Evolutionary conservation across 1,140 invertebrate genomes (phyloP).

Genomic region (Ptiloglossa arizonensis): DNA sequence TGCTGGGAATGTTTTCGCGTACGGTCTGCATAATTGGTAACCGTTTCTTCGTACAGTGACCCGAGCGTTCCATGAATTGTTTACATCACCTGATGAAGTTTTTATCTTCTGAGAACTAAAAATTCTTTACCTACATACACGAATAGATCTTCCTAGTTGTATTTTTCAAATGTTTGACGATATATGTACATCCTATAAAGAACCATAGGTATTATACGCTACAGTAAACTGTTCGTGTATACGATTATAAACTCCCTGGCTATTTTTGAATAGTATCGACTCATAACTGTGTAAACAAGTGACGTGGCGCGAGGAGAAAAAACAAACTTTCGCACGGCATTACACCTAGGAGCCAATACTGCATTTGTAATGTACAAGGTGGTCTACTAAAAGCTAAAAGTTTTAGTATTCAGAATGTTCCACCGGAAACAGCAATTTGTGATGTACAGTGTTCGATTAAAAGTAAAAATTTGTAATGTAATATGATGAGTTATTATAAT

Average conservation of each 20-base stretch:
- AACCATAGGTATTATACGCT: neutral
- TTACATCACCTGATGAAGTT: neutral
- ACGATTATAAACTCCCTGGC: neutral
- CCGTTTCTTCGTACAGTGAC: constrained; percentile 6
- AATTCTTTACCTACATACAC: neutral
- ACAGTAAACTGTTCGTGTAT: neutral
- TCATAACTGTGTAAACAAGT: neutral
- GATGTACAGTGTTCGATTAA: no score
- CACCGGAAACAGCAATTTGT: no score
- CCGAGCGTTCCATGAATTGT: neutral
- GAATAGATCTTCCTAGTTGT: neutral
- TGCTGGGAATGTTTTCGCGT: no score
- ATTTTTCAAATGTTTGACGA: neutral
- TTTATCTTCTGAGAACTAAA: neutral
- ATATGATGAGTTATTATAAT: no score
- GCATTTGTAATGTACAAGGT: no score
- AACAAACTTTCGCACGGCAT: no score
- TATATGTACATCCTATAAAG: neutral
- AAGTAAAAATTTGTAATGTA: no score
- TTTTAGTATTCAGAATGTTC: no score
- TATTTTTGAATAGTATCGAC: neutral
- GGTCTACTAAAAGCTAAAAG: no score
- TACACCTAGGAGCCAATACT: no score
- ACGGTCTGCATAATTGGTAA: no score
- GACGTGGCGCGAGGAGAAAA: neutral